Conservation (phyloP, 2,113 vertebrate species). For the Tamias sibiricus region DNA sequence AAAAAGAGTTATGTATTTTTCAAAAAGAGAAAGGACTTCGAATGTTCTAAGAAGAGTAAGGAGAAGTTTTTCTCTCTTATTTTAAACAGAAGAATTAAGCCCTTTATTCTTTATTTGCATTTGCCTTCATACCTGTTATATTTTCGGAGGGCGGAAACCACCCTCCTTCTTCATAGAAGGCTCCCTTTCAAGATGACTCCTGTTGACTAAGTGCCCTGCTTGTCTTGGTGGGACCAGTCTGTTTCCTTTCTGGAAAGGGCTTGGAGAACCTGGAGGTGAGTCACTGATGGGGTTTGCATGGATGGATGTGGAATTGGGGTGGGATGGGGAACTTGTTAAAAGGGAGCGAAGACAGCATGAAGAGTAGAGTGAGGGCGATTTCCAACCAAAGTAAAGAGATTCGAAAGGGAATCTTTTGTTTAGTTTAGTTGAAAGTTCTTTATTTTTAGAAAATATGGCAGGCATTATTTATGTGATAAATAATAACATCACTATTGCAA, state of each 20-base stretch:
- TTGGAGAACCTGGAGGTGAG: neutral
- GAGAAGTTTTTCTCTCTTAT: neutral
- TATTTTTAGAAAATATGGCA: neutral
- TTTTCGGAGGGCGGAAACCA: neutral
- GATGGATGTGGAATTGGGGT: too few species aligned
- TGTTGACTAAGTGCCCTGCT: neutral
- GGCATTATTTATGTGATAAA: neutral
- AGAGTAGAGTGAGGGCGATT: neutral
- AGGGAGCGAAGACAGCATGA: neutral
- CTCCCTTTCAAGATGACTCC: neutral
- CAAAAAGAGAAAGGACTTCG: neutral
- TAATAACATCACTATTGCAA: neutral
- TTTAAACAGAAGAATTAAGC: neutral
- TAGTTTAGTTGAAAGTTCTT: neutral
- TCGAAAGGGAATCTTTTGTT: neutral
- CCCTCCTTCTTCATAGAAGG: neutral
- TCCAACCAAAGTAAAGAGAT: neutral
- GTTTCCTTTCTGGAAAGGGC: neutral
- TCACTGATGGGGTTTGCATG: neutral
- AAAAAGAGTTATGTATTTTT: conserved; percentile 8
- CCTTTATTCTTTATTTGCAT: neutral
- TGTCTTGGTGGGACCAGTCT: neutral
- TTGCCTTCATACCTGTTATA: neutral
- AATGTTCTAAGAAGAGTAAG: neutral
- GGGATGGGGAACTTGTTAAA: fast-evolving